Evolutionary conservation across 2,888 invertebrate genomes (phyloP).

Genomic region (Stictocephala bisonia): DNA sequence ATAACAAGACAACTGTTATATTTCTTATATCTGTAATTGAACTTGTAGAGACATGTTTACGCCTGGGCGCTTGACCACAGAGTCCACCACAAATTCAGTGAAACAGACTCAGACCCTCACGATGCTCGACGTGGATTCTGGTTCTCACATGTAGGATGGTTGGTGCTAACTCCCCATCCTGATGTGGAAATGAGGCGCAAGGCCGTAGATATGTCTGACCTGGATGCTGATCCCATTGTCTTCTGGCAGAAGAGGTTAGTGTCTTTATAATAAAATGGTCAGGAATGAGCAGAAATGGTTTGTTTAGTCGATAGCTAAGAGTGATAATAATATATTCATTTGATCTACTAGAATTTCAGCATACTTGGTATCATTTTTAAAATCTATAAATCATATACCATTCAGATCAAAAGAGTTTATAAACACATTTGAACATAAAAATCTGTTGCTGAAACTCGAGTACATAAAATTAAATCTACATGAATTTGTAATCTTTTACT

Average conservation of each 20-base stretch:
- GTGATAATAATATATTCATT: too few species aligned
- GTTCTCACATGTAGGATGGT: slow-evolving; percentile 94
- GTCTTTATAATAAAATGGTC: neutral
- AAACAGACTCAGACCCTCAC: slow-evolving; percentile 87
- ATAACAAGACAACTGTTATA: too few species aligned
- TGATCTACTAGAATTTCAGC: too few species aligned
- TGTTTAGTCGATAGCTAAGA: too few species aligned
- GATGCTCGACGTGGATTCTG: slow-evolving; percentile 88
- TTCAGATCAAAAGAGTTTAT: too few species aligned
- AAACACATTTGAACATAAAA: too few species aligned
- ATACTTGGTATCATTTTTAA: too few species aligned
- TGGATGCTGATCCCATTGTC: slow-evolving; percentile 78
- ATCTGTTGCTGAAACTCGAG: too few species aligned
- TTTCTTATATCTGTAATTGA: neutral
- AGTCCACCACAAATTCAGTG: slow-evolving; percentile 90
- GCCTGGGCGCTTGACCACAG: slow-evolving; percentile 90
- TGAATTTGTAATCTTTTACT: too few species aligned
- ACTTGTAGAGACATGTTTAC: slow-evolving; percentile 78
- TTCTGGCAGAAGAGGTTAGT: slow-evolving; percentile 78
- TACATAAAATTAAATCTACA: too few species aligned
- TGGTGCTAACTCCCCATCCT: slow-evolving; percentile 86
- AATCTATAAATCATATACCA: too few species aligned
- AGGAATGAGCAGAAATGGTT: too few species aligned
- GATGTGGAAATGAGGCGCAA: slow-evolving; percentile 76
- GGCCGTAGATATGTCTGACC: slow-evolving; percentile 76